Conservation (phyloP, 2,113 vertebrate genomes). For the Phyllostomus hastatus region DNA sequence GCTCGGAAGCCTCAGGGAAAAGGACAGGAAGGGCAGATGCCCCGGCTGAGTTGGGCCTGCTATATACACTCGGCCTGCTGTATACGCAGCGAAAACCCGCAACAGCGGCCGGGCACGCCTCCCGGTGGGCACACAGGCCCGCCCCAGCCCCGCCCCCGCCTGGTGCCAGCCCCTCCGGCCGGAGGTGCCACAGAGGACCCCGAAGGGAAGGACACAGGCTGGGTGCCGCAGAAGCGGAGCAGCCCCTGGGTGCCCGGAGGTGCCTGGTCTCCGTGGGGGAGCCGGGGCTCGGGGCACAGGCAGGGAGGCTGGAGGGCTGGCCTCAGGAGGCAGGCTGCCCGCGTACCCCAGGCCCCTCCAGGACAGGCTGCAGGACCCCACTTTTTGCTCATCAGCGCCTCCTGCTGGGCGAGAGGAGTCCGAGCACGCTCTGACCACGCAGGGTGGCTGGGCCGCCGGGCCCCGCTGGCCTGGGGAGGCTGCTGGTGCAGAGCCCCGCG, state of each 20-base stretch:
- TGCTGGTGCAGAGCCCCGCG: rapidly evolving
- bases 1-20: rapidly evolving
- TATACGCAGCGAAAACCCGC: rapidly evolving
- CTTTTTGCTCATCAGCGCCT: rapidly evolving
- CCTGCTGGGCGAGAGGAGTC: neutral
- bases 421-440: rapidly evolving
- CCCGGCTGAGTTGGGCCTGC: rapidly evolving
- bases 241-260: neutral
- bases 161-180: rapidly evolving
- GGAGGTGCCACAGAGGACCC: neutral
- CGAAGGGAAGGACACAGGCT: rapidly evolving
- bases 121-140: rapidly evolving
- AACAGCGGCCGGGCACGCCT: rapidly evolving
- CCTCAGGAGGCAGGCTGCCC: neutral
- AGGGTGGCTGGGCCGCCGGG: rapidly evolving
- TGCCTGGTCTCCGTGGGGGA: rapidly evolving
- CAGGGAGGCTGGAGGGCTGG: neutral
- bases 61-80: rapidly evolving
- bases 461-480: rapidly evolving
- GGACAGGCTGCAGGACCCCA: rapidly evolving
- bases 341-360: neutral
- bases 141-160: neutral
- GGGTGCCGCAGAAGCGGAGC: rapidly evolving
- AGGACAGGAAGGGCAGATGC: neutral
- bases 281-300: rapidly evolving